Conservation (phyloP, 2,888 invertebrate species). For the Morpho helenor region DNA sequence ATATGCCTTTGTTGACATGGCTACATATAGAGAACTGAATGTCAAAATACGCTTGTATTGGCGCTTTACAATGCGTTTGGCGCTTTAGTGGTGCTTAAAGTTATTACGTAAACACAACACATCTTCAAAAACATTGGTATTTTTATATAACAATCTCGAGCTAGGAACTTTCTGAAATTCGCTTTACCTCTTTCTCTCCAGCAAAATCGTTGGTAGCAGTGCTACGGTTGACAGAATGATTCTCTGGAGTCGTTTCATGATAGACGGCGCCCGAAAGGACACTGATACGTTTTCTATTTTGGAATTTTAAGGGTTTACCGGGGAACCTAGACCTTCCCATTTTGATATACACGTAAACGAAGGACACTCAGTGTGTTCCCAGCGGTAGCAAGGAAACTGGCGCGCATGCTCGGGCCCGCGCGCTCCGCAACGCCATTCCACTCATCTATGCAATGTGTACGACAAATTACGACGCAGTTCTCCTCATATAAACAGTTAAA, state of each 20-base stretch:
- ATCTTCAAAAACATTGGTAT: constrained; percentile 41
- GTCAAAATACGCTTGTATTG: constrained; percentile 52
- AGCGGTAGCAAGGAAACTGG: constrained; percentile 71
- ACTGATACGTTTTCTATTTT: constrained; percentile 91
- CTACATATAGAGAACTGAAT: constrained; percentile 43
- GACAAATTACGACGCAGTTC: constrained; percentile 75
- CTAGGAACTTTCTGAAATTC: constrained; percentile 38
- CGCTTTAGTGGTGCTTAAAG: constrained; percentile 46
- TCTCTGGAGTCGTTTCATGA: constrained; percentile 69
- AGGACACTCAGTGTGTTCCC: constrained; percentile 76
- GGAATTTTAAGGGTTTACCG: constrained; percentile 92
- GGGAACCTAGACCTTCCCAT: constrained; percentile 93
- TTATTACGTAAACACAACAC: constrained; percentile 74
- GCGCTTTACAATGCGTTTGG: constrained; percentile 39
- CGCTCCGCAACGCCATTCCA: constrained; percentile 78
- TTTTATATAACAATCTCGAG: constrained; percentile 35
- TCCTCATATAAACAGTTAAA: constrained; percentile 60
- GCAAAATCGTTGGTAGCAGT: constrained; percentile 66
- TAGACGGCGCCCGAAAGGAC: constrained; percentile 83
- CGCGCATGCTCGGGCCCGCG: constrained; percentile 77
- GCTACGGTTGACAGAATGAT: constrained; percentile 66
- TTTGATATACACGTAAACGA: constrained; percentile 79
- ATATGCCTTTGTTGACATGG: constrained; percentile 56
- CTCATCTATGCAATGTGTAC: constrained; percentile 76
- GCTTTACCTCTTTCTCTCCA: constrained; percentile 74